A percentile compares a stretch with the other conserved stretches of the same genome.
phyloP scores from a whole-genome alignment of 2,113 vertebrate genomes.

The Silurus glanis region DNA sequence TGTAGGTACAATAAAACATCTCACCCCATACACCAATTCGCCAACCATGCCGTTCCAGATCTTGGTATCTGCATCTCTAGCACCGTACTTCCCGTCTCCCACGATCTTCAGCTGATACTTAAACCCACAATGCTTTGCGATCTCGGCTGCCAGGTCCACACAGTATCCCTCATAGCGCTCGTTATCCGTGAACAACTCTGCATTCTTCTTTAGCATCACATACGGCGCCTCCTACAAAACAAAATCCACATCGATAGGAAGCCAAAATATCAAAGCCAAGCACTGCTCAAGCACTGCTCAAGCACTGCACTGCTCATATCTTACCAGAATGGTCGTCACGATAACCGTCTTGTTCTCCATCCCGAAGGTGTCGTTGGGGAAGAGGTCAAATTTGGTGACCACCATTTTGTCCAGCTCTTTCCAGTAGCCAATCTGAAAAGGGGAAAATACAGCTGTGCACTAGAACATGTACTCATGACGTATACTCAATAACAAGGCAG shows the following conservation, averaged over 20 bases:
- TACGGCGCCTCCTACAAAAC: slow-evolving; percentile 82
- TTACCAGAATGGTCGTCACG: slow-evolving; percentile 96
- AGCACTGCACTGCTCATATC: too few species aligned
- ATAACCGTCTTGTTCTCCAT: slow-evolving; percentile 97
- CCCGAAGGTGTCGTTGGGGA: slow-evolving; percentile 88
- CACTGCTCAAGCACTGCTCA: too few species aligned
- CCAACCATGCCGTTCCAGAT: slow-evolving; percentile 99
- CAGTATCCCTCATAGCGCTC: slow-evolving; percentile 90
- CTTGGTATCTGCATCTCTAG: slow-evolving; percentile 96
- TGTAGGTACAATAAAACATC: slow-evolving; percentile 32
- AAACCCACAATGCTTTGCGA: slow-evolving; percentile 95
- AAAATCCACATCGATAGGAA: background rate
- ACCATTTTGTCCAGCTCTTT: slow-evolving; percentile 98
- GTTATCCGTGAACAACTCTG: slow-evolving; percentile 86
- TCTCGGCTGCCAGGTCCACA: slow-evolving; percentile 93
- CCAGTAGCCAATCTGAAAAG: slow-evolving; percentile 92
- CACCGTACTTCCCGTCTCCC: slow-evolving; percentile 95
- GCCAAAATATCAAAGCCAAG: background rate
- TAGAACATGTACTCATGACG: background rate
- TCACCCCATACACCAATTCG: slow-evolving; percentile 97
- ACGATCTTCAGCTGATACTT: slow-evolving; percentile 95
- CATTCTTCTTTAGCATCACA: slow-evolving; percentile 90
- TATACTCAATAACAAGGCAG: background rate
- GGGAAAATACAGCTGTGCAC: background rate
- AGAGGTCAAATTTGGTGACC: slow-evolving; percentile 87